Base-by-base conservation (phyloP, 2,888 invertebrate species). In the Stenichneumon culpator region DNA sequence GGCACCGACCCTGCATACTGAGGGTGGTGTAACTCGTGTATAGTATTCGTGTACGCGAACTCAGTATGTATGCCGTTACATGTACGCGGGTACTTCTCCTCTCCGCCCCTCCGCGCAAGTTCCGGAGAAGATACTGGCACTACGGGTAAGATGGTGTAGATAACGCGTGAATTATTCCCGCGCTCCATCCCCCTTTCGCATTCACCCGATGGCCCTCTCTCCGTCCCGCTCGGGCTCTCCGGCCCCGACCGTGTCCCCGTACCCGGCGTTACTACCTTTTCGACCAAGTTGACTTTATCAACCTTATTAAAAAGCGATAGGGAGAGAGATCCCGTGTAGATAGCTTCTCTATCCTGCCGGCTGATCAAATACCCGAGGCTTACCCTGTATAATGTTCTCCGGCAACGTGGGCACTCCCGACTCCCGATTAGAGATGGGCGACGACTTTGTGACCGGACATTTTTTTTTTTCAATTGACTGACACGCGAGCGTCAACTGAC, bases 131-230 rank as follows among this genome's bases (percentile, higher is more conserved):
- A 91, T 91, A 92, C 91, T 91, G 90, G 60, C 91, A 90, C 89
- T 90, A 89, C 87, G 89, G 89, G 88, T 70, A 90, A 93, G 93
- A 93, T 93, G 91, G 91, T 92, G 91, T 91, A 92, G 93, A 93
- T 93, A 93, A 92, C 91, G 90, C 91, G 91, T 93, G 93, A 93
- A 93, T 93, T 93, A 93, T 93, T 93, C 91, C 90, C 89, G 88
- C 88, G 87, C 85, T 87, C 86, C 88, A 89, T 92, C 90, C 90
- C 90, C 90, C 72, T 89, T 90, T 90, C 25, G 89, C 87, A 86
- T 86, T 81, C 89, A 82, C 87, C 87, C 87, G 84, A 87, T 84
- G 86, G 85, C 85, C 87, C 44, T 73, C 54, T 47, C 77, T 67
- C 63, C 72, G 36, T 77, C 70, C 67, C 69, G 72, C 77, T 81